phyloP scores from a whole-genome alignment of 2,888 invertebrate species.

The Lypha dubia region DNA sequence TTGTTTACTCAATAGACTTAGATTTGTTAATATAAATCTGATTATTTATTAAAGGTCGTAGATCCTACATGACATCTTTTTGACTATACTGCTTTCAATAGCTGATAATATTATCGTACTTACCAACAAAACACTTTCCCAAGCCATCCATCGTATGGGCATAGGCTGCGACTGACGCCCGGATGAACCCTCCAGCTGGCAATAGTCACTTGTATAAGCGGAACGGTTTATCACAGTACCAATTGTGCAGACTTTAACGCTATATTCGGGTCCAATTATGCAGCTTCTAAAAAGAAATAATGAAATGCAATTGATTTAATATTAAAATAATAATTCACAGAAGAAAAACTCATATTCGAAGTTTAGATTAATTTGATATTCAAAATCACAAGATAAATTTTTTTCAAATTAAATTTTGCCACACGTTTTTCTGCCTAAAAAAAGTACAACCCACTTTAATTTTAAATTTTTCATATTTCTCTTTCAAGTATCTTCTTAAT shows the following conservation, averaged over 20 bases:
- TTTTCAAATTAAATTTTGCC: background rate
- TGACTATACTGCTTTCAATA: too few species aligned
- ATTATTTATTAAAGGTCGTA: too few species aligned
- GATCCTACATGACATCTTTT: too few species aligned
- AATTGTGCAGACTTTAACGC: slow-evolving; percentile 90
- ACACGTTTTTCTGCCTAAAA: background rate
- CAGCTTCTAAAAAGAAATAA: slow-evolving; percentile 87
- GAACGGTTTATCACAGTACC: slow-evolving; percentile 87
- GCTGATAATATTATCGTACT: slow-evolving; percentile 77
- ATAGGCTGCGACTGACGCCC: slow-evolving; percentile 85
- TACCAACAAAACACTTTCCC: slow-evolving; percentile 91
- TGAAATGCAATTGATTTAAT: background rate
- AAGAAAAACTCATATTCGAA: too few species aligned
- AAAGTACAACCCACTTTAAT: background rate
- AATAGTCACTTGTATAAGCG: slow-evolving; percentile 91
- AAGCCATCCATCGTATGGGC: slow-evolving; percentile 94
- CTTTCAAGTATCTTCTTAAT: slow-evolving; percentile 38
- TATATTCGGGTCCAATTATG: slow-evolving; percentile 89
- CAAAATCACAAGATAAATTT: too few species aligned
- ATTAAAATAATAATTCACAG: too few species aligned
- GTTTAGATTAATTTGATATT: too few species aligned
- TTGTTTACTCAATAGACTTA: too few species aligned
- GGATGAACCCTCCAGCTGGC: slow-evolving; percentile 88
- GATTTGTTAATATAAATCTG: background rate
- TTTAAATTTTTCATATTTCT: slow-evolving; percentile 7